A percentile compares a stretch with the other conserved stretches of the same genome.
These are phyloP conservation scores for Astreopora myriophthalma DNA, from an alignment of 64 coral and sea anemone species.

Conservation along the genomic window DNA sequence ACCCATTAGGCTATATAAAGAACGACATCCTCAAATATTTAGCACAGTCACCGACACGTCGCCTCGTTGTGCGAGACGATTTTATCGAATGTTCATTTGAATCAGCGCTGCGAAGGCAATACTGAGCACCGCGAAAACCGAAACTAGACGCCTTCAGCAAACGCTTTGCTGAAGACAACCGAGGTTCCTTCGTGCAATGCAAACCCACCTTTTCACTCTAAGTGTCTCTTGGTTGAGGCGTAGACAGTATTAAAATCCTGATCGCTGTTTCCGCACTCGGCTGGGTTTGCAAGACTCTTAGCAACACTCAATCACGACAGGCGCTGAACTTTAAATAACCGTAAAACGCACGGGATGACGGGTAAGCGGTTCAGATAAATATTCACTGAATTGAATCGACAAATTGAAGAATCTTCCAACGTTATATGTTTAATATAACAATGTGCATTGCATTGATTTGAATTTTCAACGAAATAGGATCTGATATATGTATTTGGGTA, in stretches of 20 bases:
- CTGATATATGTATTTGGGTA: too few species aligned
- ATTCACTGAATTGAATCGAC: too few species aligned
- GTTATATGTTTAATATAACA: too few species aligned
- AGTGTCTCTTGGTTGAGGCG: background rate
- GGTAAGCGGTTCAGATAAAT: background rate
- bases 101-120: background rate
- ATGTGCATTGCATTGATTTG: too few species aligned
- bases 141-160: background rate
- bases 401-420: too few species aligned
- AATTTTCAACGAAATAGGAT: too few species aligned
- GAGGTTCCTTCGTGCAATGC: background rate
- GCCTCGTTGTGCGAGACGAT: too few species aligned
- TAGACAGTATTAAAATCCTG: background rate
- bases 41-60: background rate
- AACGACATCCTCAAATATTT: background rate
- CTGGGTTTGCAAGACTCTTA: background rate
- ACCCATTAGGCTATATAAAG: background rate
- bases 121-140: background rate
- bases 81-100: background rate
- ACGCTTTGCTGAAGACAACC: background rate
- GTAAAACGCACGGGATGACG: conserved; percentile 23
- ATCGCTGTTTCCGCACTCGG: background rate
- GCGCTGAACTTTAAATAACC: background rate
- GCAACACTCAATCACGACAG: background rate
- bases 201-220: background rate